Percentiles rank a stretch among this genome's conserved stretches.
Evolutionary conservation across 2,888 invertebrate species (phyloP).

Genomic region (Heteromurus nitidus): DNA sequence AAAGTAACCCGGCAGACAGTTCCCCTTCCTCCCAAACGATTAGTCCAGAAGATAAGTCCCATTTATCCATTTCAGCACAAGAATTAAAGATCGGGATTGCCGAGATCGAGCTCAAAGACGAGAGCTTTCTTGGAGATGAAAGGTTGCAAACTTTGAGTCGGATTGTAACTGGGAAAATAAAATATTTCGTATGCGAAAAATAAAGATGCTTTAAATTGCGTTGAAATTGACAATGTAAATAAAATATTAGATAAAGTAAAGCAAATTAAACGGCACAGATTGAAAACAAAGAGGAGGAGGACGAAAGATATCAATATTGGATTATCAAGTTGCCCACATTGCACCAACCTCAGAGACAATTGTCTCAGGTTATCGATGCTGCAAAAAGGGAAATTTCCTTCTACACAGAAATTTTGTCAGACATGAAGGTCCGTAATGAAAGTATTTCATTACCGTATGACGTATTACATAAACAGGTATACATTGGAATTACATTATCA

Average conservation of each 20-base stretch:
- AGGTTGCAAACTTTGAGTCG: conserved; percentile 55
- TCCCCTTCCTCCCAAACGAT: too few relatives aligned
- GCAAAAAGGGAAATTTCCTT: conserved; percentile 74
- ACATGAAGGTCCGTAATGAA: conserved; percentile 66
- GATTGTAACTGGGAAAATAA: conserved; percentile 63
- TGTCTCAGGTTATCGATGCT: conserved; percentile 66
- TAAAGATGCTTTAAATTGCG: too few relatives aligned
- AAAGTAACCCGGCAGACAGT: too few relatives aligned
- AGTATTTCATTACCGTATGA: too few relatives aligned
- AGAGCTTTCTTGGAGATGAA: conserved; percentile 60
- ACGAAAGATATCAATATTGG: conserved; percentile 62
- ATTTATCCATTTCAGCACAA: background rate
- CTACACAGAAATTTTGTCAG: conserved; percentile 73
- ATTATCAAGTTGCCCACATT: conserved; percentile 69
- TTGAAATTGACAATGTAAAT: too few relatives aligned
- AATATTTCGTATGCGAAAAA: conserved; percentile 47
- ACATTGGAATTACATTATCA: background rate
- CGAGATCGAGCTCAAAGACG: conserved; percentile 66
- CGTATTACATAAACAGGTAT: too few relatives aligned
- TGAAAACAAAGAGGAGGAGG: conserved; percentile 45
- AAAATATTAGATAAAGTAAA: too few relatives aligned
- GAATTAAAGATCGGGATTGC: conserved; percentile 55
- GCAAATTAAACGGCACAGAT: too few relatives aligned
- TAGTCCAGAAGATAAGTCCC: too few relatives aligned
- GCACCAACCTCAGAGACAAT: conserved; percentile 53